These are phyloP conservation scores for Orgyia antiqua DNA, from an alignment of 2,888 invertebrate species.

Conservation along the genomic window DNA sequence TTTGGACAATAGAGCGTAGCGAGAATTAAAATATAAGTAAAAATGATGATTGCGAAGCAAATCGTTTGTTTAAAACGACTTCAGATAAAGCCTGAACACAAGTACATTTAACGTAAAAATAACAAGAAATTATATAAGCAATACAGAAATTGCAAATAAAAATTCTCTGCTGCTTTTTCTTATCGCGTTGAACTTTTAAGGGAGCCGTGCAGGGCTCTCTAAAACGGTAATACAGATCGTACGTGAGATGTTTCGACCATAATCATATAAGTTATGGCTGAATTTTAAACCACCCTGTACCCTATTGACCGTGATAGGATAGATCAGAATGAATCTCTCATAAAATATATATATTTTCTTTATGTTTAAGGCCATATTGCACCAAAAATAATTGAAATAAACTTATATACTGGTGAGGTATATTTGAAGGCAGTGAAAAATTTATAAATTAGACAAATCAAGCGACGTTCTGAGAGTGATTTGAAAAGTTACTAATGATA, in stretches of 20 bases:
- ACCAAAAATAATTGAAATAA: no score
- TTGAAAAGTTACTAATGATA: no score
- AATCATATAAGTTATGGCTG: constrained; percentile 54
- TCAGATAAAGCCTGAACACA: neutral
- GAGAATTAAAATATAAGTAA: no score
- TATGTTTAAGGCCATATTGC: no score
- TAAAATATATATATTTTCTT: constrained; percentile 25
- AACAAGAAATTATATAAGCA: neutral
- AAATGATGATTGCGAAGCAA: no score
- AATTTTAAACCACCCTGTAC: constrained; percentile 48
- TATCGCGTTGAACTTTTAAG: constrained; percentile 48
- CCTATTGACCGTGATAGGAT: constrained; percentile 35
- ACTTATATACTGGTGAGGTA: no score
- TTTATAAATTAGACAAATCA: no score
- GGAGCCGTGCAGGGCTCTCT: constrained; percentile 39
- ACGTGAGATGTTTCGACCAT: constrained; percentile 64
- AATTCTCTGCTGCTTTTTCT: constrained; percentile 30
- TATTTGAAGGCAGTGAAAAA: no score
- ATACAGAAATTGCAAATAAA: neutral
- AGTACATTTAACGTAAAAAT: neutral
- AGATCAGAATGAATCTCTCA: constrained; percentile 26
- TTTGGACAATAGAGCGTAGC: no score
- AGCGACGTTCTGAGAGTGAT: no score
- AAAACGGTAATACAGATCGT: constrained; percentile 66
- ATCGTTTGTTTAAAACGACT: no score